Conservation (phyloP, 2,888 invertebrate species). For the Apotomis capreana region DNA sequence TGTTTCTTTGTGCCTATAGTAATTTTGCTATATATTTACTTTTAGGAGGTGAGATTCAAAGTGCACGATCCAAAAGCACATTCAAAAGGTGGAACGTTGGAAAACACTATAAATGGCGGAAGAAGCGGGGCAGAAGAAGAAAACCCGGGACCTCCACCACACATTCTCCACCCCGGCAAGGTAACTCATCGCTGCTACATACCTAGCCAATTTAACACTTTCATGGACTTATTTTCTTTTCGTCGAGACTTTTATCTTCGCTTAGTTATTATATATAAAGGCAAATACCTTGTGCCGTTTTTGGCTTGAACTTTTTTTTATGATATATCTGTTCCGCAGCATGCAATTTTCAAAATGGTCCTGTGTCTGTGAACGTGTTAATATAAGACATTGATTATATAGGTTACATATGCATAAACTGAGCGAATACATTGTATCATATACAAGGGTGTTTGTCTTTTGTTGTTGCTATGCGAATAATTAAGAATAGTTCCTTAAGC, state of each 20-base stretch:
- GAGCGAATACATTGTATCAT: slow-evolving; percentile 19
- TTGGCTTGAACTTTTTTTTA: too few relatives aligned
- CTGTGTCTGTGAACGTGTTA: too few relatives aligned
- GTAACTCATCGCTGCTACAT: slow-evolving; percentile 57
- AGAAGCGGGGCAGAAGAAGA: slow-evolving; percentile 86
- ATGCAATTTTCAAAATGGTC: too few relatives aligned
- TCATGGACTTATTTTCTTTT: too few relatives aligned
- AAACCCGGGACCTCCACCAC: slow-evolving; percentile 86
- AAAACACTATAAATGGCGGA: slow-evolving; percentile 95
- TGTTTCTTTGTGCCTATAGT: slow-evolving; percentile 8
- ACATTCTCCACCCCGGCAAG: slow-evolving; percentile 94
- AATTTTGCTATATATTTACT: slow-evolving; percentile 32
- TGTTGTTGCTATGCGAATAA: slow-evolving; percentile 26
- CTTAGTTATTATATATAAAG: slow-evolving; percentile 28
- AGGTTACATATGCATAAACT: slow-evolving; percentile 21
- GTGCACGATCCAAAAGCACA: slow-evolving; percentile 97
- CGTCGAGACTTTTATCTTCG: too few relatives aligned
- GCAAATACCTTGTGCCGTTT: too few relatives aligned
- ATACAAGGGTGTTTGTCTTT: not conserved
- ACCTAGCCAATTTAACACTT: not conserved
- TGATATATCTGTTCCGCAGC: too few relatives aligned
- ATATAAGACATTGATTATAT: not conserved
- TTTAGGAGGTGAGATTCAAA: slow-evolving; percentile 97
- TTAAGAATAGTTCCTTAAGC: not conserved
- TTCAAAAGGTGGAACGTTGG: slow-evolving; percentile 95